Evolutionary conservation across 2,888 invertebrate species (phyloP).

Genomic region (Heterodera filipjevi): DNA sequence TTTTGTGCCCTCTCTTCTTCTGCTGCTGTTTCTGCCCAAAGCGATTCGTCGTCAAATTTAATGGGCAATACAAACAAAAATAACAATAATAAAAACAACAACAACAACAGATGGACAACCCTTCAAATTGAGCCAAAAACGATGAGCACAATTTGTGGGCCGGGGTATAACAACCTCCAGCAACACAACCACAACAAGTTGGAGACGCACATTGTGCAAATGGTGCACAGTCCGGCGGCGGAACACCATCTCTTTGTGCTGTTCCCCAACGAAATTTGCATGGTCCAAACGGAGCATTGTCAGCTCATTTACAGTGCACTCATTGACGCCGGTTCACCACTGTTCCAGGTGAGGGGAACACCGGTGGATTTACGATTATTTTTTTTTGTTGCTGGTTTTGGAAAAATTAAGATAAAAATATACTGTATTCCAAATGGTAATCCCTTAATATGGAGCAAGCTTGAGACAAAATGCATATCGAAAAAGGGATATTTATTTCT

Average conservation of each 20-base stretch:
- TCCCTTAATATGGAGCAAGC: too few relatives aligned
- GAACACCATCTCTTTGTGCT: constrained; percentile 52
- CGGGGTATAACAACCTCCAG: background rate
- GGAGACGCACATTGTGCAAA: constrained; percentile 32
- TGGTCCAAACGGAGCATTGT: constrained; percentile 35
- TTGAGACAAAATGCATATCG: too few relatives aligned
- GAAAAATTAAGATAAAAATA: too few relatives aligned
- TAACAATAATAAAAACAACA: too few relatives aligned
- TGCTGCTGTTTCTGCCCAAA: too few relatives aligned
- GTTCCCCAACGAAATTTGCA: constrained; percentile 40
- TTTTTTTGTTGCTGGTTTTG: too few relatives aligned
- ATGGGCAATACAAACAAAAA: too few relatives aligned
- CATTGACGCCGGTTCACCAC: constrained; percentile 39
- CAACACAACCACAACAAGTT: constrained; percentile 28
- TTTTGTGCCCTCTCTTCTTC: background rate
- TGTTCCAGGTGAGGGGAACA: constrained; percentile 43
- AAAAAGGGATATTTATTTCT: too few relatives aligned
- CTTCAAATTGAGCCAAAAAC: background rate
- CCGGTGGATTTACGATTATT: too few relatives aligned
- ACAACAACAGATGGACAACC: background rate
- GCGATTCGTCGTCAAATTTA: too few relatives aligned
- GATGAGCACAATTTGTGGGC: background rate
- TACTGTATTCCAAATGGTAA: too few relatives aligned
- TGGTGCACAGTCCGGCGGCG: constrained; percentile 54
- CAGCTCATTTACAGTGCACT: constrained; percentile 38